These are phyloP conservation scores for Microplitis mediator DNA, from an alignment of 1,140 invertebrate species.

Conservation along the genomic window DNA sequence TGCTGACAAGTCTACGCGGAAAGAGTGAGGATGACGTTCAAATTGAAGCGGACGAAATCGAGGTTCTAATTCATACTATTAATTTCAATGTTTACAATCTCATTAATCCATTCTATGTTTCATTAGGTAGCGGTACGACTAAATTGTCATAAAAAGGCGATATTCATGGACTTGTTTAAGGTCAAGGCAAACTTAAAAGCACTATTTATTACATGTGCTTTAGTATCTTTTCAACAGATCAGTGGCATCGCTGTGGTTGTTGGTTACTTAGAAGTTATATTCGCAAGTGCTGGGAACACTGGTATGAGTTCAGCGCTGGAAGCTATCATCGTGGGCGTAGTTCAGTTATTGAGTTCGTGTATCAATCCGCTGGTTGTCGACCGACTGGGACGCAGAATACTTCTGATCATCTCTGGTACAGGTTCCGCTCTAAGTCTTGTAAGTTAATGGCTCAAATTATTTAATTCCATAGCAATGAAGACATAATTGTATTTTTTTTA, in stretches of 20 bases:
- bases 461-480: background rate
- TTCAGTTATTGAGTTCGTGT: constrained; percentile 72
- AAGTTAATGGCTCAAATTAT: background rate
- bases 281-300: constrained; percentile 67
- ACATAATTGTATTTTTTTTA: background rate
- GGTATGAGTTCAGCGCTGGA: constrained; percentile 64
- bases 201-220: constrained; percentile 71
- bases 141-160: constrained; percentile 61
- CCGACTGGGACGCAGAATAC: too few species aligned
- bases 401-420: constrained; percentile 28
- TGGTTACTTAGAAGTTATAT: constrained; percentile 80
- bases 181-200: constrained; percentile 67
- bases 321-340: constrained; percentile 79
- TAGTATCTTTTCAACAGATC: constrained; percentile 80
- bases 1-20: constrained; percentile 72
- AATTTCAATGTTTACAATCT: background rate
- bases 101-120: background rate
- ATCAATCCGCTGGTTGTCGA: constrained; percentile 59
- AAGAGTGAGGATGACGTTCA: constrained; percentile 62
- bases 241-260: constrained; percentile 84
- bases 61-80: constrained; percentile 28
- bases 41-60: constrained; percentile 36
- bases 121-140: constrained; percentile 64
- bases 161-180: constrained; percentile 66
- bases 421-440: constrained; percentile 62